Percentiles rank a stretch among this genome's conserved stretches.
Conservation (phyloP, 2,888 invertebrate genomes). For the Byasa hedistus region DNA sequence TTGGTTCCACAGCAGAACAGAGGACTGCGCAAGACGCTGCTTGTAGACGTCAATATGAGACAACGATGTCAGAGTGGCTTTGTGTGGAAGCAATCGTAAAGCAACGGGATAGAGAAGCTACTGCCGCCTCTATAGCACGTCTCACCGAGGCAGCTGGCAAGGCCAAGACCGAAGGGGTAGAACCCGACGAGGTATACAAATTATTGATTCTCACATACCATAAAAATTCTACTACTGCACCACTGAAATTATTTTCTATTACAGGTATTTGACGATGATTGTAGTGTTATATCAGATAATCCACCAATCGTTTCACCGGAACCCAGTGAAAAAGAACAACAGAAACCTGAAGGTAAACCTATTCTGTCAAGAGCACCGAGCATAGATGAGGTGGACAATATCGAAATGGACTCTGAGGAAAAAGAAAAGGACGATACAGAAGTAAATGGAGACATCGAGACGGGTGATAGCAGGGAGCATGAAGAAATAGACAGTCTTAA, state of each 20-base stretch:
- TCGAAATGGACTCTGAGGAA: slow-evolving; percentile 66
- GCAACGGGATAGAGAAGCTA: slow-evolving; percentile 89
- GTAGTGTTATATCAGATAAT: slow-evolving; percentile 78
- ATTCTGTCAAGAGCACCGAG: slow-evolving; percentile 70
- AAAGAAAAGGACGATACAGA: slow-evolving; percentile 58
- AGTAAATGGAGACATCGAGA: slow-evolving; percentile 79
- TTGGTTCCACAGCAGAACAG: slow-evolving; percentile 85
- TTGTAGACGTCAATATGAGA: slow-evolving; percentile 89
- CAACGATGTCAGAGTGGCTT: slow-evolving; percentile 96
- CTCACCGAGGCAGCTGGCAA: slow-evolving; percentile 86
- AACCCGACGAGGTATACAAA: slow-evolving; percentile 52
- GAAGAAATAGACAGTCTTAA: slow-evolving; percentile 73
- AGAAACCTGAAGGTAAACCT: slow-evolving; percentile 58
- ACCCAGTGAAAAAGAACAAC: slow-evolving; percentile 71
- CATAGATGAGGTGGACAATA: slow-evolving; percentile 73
- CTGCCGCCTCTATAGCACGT: slow-evolving; percentile 91
- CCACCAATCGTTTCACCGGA: slow-evolving; percentile 75
- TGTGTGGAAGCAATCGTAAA: slow-evolving; percentile 95
- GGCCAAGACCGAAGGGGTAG: slow-evolving; percentile 57
- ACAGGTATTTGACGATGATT: slow-evolving; percentile 80
- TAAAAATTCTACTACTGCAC: too few relatives aligned
- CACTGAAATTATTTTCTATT: not conserved
- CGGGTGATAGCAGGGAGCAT: slow-evolving; percentile 67
- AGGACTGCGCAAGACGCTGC: slow-evolving; percentile 82
- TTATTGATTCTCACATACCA: not conserved